These are phyloP conservation scores for Orius insidiosus DNA, from an alignment of 1,140 invertebrate genomes.

Conservation along the genomic window DNA sequence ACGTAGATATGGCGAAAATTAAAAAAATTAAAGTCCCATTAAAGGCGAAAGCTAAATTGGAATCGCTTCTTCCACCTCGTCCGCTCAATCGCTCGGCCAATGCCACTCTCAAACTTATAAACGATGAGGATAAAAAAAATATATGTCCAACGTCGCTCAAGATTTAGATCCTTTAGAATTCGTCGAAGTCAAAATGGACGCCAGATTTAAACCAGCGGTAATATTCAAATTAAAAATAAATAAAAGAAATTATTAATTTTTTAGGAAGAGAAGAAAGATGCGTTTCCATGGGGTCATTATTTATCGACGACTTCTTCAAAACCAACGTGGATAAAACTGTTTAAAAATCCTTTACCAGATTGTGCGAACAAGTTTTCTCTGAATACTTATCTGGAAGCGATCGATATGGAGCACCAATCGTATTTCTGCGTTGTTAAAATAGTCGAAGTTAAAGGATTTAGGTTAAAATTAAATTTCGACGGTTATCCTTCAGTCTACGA, in stretches of 20 bases:
- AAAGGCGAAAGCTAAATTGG: no score
- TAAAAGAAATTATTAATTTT: background rate
- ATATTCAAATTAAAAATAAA: background rate
- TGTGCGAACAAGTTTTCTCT: slow-evolving; percentile 53
- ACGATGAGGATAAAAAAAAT: background rate
- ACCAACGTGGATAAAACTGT: slow-evolving; percentile 55
- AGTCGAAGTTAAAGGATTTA: slow-evolving; percentile 63
- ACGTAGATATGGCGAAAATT: no score
- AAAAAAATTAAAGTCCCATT: no score
- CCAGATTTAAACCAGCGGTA: background rate
- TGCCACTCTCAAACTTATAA: no score
- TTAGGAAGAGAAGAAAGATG: background rate
- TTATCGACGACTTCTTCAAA: slow-evolving; percentile 26
- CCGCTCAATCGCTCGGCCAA: no score
- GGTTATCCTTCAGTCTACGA: slow-evolving; percentile 78
- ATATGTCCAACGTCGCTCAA: background rate
- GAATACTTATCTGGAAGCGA: slow-evolving; percentile 86
- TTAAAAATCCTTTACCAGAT: slow-evolving; percentile 57
- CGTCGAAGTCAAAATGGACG: background rate
- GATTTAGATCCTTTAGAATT: background rate
- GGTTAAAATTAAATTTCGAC: slow-evolving; percentile 81
- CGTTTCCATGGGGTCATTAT: slow-evolving; percentile 13
- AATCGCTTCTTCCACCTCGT: no score
- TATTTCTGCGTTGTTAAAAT: slow-evolving; percentile 77
- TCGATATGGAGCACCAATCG: slow-evolving; percentile 79